Base-by-base conservation (phyloP, 2,113 vertebrate species). In the Addax nasomaculatus region DNA sequence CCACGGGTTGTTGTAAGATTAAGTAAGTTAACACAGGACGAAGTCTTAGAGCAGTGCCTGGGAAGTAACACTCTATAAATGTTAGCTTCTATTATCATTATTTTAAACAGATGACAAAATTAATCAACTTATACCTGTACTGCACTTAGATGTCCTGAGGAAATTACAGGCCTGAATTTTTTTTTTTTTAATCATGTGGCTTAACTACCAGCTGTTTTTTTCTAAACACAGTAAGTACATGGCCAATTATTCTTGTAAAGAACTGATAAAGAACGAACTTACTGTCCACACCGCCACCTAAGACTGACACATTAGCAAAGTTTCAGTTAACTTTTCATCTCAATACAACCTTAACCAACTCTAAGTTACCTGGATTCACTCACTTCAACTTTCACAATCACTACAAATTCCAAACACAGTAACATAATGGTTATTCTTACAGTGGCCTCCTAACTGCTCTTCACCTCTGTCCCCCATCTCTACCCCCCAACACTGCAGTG, bases 41-140 rank as follows among this genome's bases (percentile, higher is more conserved):
- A 96, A 73, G 58, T 23, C 57, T 79, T 53, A 86, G 29, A 83
- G 45, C 60, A 49, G 67, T 51, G 29, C 12, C 12, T 89, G 39
- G 53, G 43, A 94, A 93, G 57, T 23, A 95, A 89, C 30, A 49
- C 53, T 93, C 60, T 58, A 70, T 64, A 94, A 90, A 97, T 60
- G 62, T 84, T 96, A 70, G 67, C n/a, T 86, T 73, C 49, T 67
- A 62, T 96, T 78, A 86, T n/a, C 47, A 76, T 70, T 88, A 80
- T 78, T 95, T 93, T 90, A 86, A 96, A 96, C 16, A 49, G 62
- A 83, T 92, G n/a, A 98, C 78, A 90, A 97, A 10, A 90, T 45
- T 92, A 55, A 97, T 88, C 93, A 89, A 95, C 30, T 89, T 94
- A 92, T 58, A 64, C 23, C n/a, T 92, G 27, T 86, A 95, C 6